These are phyloP conservation scores for Umimayanthus chanpuru DNA, from an alignment of 92 coral and sea anemone species.

Conservation along the genomic window DNA sequence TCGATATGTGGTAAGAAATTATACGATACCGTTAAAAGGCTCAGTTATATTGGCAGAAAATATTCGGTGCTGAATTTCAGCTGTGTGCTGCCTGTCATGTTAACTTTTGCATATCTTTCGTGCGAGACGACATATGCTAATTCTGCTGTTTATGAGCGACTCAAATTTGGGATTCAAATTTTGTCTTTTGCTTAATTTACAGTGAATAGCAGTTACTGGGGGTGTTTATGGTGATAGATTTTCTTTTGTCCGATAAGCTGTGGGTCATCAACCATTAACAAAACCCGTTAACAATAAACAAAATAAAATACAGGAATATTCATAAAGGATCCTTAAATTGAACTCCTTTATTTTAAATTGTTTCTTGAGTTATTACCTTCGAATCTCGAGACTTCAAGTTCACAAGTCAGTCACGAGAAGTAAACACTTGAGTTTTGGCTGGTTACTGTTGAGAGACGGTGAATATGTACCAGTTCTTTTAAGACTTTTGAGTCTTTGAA, in stretches of 20 bases:
- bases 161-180: constrained; percentile 39
- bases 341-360: background rate
- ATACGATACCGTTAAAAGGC: background rate
- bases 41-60: background rate
- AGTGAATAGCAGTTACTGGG: constrained; percentile 6
- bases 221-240: background rate
- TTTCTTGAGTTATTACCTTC: background rate
- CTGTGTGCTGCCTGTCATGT: background rate
- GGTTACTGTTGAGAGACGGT: background rate
- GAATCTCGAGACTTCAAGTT: background rate
- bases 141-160: constrained; percentile 13
- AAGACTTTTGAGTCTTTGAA: background rate
- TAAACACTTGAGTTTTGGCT: background rate
- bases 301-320: background rate
- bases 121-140: constrained; percentile 33
- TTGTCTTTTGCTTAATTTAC: constrained; percentile 4
- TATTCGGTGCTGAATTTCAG: background rate
- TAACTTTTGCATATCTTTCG: constrained; percentile 24
- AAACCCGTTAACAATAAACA: constrained; percentile 3
- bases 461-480: background rate
- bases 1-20: background rate
- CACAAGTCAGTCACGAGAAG: background rate
- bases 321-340: constrained; percentile 4
- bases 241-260: background rate
- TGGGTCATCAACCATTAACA: background rate